A percentile compares a stretch with the other conserved stretches of the same genome.
Evolutionary conservation across 1,140 invertebrate genomes (phyloP).

Genomic region (Ceratosolen solmsi): DNA sequence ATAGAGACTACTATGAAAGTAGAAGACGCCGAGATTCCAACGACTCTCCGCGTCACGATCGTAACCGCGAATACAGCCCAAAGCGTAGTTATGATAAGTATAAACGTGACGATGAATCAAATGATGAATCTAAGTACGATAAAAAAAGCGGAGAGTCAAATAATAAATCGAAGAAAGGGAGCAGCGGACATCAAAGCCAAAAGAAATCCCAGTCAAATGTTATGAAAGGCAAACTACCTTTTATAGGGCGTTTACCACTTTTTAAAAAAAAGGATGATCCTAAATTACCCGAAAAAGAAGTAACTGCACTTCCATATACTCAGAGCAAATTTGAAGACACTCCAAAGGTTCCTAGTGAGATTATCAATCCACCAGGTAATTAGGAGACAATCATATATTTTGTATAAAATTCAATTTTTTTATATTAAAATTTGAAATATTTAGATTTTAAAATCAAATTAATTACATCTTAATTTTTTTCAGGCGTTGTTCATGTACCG

Average conservation of each 20-base stretch:
- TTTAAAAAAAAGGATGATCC: conserved; percentile 78
- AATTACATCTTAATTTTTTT: neutral
- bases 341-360: conserved; percentile 69
- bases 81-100: conserved; percentile 69
- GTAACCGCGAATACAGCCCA: conserved; percentile 67
- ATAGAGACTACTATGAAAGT: conserved; percentile 69
- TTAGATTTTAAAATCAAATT: neutral
- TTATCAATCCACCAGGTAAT: conserved; percentile 71
- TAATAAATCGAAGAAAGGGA: conserved; percentile 62
- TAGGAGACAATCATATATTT: neutral
- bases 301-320: conserved; percentile 66
- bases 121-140: conserved; percentile 69
- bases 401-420: too few relatives aligned
- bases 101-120: conserved; percentile 66
- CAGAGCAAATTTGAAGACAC: conserved; percentile 71
- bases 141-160: conserved; percentile 64
- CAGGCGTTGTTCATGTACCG: conserved; percentile 73
- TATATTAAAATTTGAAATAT: too few relatives aligned
- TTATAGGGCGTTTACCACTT: conserved; percentile 81
- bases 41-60: conserved; percentile 68
- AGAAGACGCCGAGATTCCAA: conserved; percentile 63
- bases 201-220: conserved; percentile 61
- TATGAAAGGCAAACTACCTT: conserved; percentile 77
- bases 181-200: neutral
- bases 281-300: conserved; percentile 68